Evolutionary conservation across 2,113 vertebrate genomes (phyloP), one percentile per base, ranked within the genome.

Genomic region (Hippolais icterina): DNA sequence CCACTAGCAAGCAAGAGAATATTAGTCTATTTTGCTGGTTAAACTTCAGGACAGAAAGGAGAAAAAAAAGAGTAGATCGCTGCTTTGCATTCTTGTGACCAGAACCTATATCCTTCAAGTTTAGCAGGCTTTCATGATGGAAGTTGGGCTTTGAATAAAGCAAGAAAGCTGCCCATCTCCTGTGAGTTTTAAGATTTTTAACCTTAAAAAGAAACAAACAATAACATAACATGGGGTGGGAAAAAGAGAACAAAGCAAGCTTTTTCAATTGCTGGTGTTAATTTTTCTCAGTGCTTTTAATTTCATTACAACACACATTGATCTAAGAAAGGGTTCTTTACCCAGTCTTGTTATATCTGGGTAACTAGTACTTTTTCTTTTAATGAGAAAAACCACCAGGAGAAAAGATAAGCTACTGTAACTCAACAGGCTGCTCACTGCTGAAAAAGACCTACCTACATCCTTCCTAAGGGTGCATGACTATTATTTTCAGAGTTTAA

Each of bases 1-100:
- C 72, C 69, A 96, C 85, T 78, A 94, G 90, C 60, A 92, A 93
- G 92, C 76, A 96, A 89, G 71, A 93, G 94, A 95, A 90, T 93
- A 89, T 95, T 94, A 94, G 83, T 90, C 71, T 92, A 92, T 85
- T 92, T 71, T 47, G 60, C 72, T 82, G 52, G 79, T 92, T 95
- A 96, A 95, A 96, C 90, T 93, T 64, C 60, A 92, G 68, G 71
- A 60, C 72, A 81, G 75, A 94, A 96, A 87, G 52, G 16, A 86
- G 47, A 31, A 86, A 90, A 91, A 74, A 18, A 47, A 88, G 46
- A 94, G 41, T 39, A 91, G 78, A 93, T 77, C 60, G 71, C 44
- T 71, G 52, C 47, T 86, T 93, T 95, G 76, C 42, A 80, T 86
- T 88, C 71, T 80, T 80, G 33, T 75, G 79, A 94, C 75, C 69